These are phyloP conservation scores for Elephas maximus DNA, from an alignment of 2,113 vertebrate species.

Conservation along the genomic window DNA sequence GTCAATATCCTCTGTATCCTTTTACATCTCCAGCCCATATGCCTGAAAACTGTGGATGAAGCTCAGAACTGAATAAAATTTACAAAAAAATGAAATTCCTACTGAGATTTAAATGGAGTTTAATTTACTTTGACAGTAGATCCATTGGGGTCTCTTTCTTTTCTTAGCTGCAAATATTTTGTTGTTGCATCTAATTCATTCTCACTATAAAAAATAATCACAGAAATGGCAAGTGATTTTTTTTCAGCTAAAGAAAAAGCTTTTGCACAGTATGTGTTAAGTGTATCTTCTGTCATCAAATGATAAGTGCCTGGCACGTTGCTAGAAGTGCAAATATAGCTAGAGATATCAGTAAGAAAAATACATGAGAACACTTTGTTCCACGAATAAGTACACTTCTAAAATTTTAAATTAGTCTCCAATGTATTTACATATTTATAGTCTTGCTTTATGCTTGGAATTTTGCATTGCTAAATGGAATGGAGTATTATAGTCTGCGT, in stretches of 20 bases:
- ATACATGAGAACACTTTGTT: background rate
- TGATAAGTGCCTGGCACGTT: background rate
- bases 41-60: background rate
- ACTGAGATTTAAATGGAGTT: background rate
- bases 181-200: background rate
- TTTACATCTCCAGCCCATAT: background rate
- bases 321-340: background rate
- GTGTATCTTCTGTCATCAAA: background rate
- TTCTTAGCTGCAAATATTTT: conserved; percentile 4
- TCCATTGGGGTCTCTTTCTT: background rate
- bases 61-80: background rate
- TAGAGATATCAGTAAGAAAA: conserved; percentile 1
- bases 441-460: background rate
- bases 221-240: conserved; percentile 18
- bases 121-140: background rate
- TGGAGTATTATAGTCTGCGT: background rate
- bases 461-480: background rate
- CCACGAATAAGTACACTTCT: background rate
- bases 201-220: conserved; percentile 14
- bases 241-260: background rate
- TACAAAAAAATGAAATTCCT: background rate
- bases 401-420: background rate
- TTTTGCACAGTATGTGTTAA: background rate
- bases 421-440: background rate
- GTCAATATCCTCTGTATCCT: too few relatives aligned